Evolutionary conservation across 1,140 invertebrate genomes (phyloP).

Genomic region (Atta texana): DNA sequence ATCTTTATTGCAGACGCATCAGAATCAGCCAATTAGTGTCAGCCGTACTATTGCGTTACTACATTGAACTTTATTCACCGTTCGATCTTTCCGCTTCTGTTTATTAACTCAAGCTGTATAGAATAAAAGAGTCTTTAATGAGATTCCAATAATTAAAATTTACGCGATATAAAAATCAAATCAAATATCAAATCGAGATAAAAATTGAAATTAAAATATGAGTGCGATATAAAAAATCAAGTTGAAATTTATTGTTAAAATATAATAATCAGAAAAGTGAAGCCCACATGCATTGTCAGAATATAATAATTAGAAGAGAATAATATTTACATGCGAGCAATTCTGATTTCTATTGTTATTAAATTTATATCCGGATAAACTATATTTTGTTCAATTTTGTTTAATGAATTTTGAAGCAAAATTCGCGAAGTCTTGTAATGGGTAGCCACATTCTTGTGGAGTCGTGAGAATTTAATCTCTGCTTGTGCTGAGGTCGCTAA

Average conservation of each 20-base stretch:
- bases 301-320: no score
- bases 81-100: conserved; percentile 12
- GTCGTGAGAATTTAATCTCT: conserved; percentile 24
- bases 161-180: neutral
- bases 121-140: neutral
- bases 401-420: neutral
- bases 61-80: conserved; percentile 15
- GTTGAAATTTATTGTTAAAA: neutral
- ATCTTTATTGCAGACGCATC: conserved; percentile 29
- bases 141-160: conserved; percentile 12
- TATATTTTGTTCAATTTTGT: neutral
- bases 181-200: neutral
- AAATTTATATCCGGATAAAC: neutral
- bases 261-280: neutral
- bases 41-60: conserved; percentile 12
- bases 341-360: neutral
- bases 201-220: neutral
- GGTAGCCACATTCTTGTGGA: neutral
- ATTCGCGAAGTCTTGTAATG: neutral
- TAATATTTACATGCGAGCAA: neutral
- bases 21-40: conserved; percentile 44
- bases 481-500: neutral
- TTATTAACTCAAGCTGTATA: neutral
- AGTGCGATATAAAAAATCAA: neutral
- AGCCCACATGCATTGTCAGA: no score